Base-by-base conservation (phyloP, 1,140 invertebrate genomes). In the Ceratosolen fusciceps region DNA sequence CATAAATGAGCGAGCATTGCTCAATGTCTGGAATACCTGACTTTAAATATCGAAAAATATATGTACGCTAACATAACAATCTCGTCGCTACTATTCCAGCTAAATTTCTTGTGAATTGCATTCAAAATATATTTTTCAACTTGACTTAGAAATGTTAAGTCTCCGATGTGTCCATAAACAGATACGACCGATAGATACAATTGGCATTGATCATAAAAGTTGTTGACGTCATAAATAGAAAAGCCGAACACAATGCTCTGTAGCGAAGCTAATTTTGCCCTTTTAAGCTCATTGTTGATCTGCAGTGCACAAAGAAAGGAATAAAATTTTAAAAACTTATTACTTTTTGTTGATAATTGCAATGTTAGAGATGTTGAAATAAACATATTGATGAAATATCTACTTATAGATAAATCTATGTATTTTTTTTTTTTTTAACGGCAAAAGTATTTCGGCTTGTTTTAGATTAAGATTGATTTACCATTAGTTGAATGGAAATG, bases 21-120 rank as follows among this genome's bases (percentile, higher is more conserved):
- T 43, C 39, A 43, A 21, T 52, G 1, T 26, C 68, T 71, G 21
- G 67, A 78, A 52, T 78, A 86, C 85, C 82, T 85, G 9, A 49
- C 56, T 77, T 86, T 79, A 47, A 82, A 86, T 37, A 86, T 83
- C 12, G 70, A 70, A 31, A 56, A 24, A 62, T 82, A 86, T 0
- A 86, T 77, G 1, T 47, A 31, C 16, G 70, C 79, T 4, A 86
- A 16, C n/a, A 82, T 65, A 0, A 54, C 8, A 9, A 86, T 24
- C 31, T 85, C 83, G 1, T 84, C 83, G 14, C 34, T 34, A 19
- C 58, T 1, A 0, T 80, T 62, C 85, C 85, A 86, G 0, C 0
- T 29, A 2, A 0, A 9, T 49, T 84, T 83, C 21, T 43, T 21
- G 0, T 67, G 39, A 19, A 85, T 82, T 8, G 67, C 29, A 0